A percentile compares a stretch with the other conserved stretches of the same genome.
phyloP scores from a whole-genome alignment of 1,140 invertebrate genomes.

The Nilaparvata lugens region DNA sequence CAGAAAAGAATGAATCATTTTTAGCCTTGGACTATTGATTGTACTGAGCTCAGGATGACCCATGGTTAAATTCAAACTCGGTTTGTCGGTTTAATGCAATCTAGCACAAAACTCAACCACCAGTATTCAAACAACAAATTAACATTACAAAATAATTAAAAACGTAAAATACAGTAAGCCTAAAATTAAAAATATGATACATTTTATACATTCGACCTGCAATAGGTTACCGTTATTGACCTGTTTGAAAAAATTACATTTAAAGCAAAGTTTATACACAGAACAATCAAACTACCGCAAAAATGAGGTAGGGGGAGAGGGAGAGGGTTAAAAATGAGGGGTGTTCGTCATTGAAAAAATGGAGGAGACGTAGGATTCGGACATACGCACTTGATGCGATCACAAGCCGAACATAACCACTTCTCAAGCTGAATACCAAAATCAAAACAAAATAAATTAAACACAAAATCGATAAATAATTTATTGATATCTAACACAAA shows the following conservation, averaged over 20 bases:
- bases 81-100: too few species aligned
- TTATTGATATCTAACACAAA: too few species aligned
- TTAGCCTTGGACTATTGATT: too few species aligned
- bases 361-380: conserved; percentile 17
- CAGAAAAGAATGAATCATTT: too few species aligned
- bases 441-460: conserved; percentile 20
- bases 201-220: not conserved
- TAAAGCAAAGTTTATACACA: not conserved
- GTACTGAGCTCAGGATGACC: too few species aligned
- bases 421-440: conserved; percentile 38
- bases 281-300: not conserved
- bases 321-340: too few species aligned
- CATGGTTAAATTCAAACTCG: too few species aligned
- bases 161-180: too few species aligned
- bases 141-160: too few species aligned
- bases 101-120: too few species aligned
- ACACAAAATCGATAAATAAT: conserved; percentile 13
- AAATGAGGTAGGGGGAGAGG: not conserved
- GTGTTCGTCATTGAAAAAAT: not conserved
- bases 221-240: not conserved
- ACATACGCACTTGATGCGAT: conserved; percentile 41
- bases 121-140: too few species aligned
- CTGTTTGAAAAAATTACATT: not conserved
- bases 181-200: not conserved
- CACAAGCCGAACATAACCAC: conserved; percentile 44